Evolutionary conservation across 2,888 invertebrate species (phyloP).

Genomic region (Conomelus anceps): DNA sequence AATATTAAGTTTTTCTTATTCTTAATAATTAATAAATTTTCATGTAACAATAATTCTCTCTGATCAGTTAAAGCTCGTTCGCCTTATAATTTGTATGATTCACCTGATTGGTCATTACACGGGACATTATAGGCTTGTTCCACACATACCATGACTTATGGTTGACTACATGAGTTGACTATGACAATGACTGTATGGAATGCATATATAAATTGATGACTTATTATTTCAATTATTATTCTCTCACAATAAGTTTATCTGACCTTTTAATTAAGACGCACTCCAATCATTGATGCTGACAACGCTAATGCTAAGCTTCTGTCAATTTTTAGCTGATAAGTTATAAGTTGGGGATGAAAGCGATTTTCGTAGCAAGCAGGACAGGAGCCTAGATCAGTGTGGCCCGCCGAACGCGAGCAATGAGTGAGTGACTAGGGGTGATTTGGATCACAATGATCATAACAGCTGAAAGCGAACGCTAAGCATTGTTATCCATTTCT

Average conservation of each 20-base stretch:
- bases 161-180: no score
- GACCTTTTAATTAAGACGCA: not conserved
- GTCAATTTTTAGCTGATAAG: not conserved
- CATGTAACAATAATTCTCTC: not conserved
- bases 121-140: no score
- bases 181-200: no score
- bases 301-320: not conserved
- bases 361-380: no score
- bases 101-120: no score
- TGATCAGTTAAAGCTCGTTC: not conserved
- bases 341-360: no score
- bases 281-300: not conserved
- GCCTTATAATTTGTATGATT: no score
- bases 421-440: not conserved
- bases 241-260: not conserved
- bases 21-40: no score
- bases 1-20: no score
- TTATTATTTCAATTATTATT: not conserved
- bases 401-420: not conserved
- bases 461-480: not conserved
- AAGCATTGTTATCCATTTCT: not conserved
- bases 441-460: not conserved
- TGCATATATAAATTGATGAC: not conserved
- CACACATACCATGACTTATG: no score
- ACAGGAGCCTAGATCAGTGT: no score